phyloP scores from a whole-genome alignment of 2,797 vertebrate genomes.

The Vultur gryphus region DNA sequence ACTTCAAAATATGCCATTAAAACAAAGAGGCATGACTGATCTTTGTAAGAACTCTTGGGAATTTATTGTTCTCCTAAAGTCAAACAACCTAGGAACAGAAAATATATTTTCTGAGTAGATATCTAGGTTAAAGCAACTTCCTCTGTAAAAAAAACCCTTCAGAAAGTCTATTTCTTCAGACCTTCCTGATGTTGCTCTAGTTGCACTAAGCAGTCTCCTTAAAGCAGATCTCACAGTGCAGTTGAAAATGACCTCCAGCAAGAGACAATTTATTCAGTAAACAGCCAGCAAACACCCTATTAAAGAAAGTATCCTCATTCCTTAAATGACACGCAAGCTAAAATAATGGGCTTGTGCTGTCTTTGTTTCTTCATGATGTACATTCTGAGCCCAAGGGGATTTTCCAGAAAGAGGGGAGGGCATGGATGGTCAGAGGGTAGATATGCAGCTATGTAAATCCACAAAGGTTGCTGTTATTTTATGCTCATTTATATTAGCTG shows the following conservation, averaged over 20 bases:
- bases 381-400: slow-evolving; percentile 2
- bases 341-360: not conserved
- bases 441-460: not conserved
- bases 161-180: not conserved
- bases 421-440: not conserved
- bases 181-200: not conserved
- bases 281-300: not conserved
- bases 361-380: not conserved
- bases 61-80: slow-evolving; percentile 37
- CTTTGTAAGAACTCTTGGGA: slow-evolving; percentile 20
- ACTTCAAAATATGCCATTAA: slow-evolving; percentile 65
- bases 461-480: not conserved
- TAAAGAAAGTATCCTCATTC: slow-evolving; percentile 19
- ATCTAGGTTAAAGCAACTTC: slow-evolving; percentile 43
- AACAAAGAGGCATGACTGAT: slow-evolving; percentile 56
- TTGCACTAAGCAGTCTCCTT: not conserved
- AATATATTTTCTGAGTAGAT: slow-evolving; percentile 23
- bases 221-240: not conserved
- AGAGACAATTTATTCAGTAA: slow-evolving; percentile 1
- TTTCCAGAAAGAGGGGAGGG: not conserved
- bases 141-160: not conserved
- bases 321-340: not conserved
- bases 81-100: slow-evolving; percentile 41
- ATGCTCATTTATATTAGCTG: not conserved
- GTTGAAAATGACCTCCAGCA: slow-evolving; percentile 15